Percentiles rank a stretch among this genome's conserved stretches.
These are phyloP conservation scores for Rhopilema esculentum DNA, from an alignment of 30 jellyfish, hydroid and myxozoan species.

Conservation along the genomic window DNA sequence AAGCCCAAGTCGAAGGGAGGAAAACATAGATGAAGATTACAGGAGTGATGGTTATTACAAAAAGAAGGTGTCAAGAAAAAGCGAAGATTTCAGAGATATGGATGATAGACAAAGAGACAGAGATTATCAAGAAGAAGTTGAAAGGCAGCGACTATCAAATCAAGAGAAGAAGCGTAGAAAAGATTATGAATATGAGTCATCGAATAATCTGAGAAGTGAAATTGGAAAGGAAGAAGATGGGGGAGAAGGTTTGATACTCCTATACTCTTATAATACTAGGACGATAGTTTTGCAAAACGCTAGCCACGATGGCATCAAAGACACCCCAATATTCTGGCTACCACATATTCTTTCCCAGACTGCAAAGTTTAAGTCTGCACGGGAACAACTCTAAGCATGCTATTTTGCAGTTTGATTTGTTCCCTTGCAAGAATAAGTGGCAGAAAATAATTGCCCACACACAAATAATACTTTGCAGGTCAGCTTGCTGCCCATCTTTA, in stretches of 20 bases:
- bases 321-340: too few species aligned
- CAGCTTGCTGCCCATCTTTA: too few species aligned
- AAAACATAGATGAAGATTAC: slow-evolving; percentile 12
- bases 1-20: slow-evolving; percentile 59
- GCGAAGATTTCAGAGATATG: slow-evolving; percentile 35
- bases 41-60: not conserved
- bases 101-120: slow-evolving; percentile 79
- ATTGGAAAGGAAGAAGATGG: slow-evolving; percentile 14
- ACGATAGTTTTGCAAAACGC: too few species aligned
- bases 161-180: slow-evolving; percentile 47
- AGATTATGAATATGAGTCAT: slow-evolving; percentile 15
- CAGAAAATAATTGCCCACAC: too few species aligned
- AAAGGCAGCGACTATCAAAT: slow-evolving; percentile 56
- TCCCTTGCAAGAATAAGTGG: too few species aligned
- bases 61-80: slow-evolving; percentile 23
- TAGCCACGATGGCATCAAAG: too few species aligned
- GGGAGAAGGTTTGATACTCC: not conserved
- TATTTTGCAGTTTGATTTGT: too few species aligned
- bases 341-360: too few species aligned
- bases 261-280: too few species aligned
- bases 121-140: slow-evolving; percentile 90
- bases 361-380: too few species aligned
- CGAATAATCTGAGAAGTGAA: not conserved
- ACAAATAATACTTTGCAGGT: too few species aligned
- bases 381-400: too few species aligned